These are phyloP conservation scores for Manis pentadactyla DNA, from an alignment of 2,797 vertebrate species.

Conservation along the genomic window DNA sequence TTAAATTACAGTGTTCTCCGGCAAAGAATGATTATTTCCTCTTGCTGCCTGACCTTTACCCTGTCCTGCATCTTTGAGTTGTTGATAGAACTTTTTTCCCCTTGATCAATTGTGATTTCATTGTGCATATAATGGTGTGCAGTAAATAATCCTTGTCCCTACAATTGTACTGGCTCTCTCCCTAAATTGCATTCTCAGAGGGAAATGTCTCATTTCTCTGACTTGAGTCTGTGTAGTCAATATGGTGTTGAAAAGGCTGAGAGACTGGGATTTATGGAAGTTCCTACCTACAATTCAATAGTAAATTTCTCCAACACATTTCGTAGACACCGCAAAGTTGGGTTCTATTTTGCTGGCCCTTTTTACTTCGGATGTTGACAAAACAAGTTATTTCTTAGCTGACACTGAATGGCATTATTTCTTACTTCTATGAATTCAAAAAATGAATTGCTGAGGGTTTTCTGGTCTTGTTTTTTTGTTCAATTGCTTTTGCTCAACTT, in stretches of 20 bases:
- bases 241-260: conserved; percentile 54
- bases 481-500: conserved; percentile 13
- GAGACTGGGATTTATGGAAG: conserved; percentile 71
- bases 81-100: not conserved
- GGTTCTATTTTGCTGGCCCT: conserved; percentile 51
- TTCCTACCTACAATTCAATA: conserved; percentile 51
- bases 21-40: conserved; percentile 11
- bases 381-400: conserved; percentile 58
- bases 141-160: conserved; percentile 59
- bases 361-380: conserved; percentile 40
- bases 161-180: conserved; percentile 1
- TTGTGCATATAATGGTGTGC: conserved; percentile 11
- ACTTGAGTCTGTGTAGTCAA: conserved; percentile 71
- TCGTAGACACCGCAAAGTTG: conserved; percentile 57
- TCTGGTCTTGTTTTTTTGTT: not conserved
- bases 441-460: not conserved
- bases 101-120: conserved; percentile 67
- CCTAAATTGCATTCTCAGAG: conserved; percentile 59
- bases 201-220: conserved; percentile 67
- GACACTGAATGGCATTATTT: not conserved
- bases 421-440: conserved; percentile 51
- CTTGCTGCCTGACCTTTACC: not conserved
- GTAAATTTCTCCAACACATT: conserved; percentile 75
- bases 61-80: conserved; percentile 32
- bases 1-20: conserved; percentile 37